These are phyloP conservation scores for Pogonomyrmex barbatus DNA, from an alignment of 1,140 invertebrate genomes.

Conservation along the genomic window DNA sequence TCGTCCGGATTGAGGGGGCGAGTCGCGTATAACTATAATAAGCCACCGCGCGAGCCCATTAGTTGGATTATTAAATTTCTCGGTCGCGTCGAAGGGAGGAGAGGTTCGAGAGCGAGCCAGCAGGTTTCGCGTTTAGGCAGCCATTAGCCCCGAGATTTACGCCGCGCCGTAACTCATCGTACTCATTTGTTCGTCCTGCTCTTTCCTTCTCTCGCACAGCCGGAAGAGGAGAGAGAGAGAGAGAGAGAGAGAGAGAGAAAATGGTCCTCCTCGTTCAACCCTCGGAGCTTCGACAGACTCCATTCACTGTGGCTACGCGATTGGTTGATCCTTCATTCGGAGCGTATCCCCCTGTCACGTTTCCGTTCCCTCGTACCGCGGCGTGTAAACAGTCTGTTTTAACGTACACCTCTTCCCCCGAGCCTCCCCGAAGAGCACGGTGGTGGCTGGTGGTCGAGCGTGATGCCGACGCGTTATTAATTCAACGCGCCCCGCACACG, in stretches of 20 bases:
- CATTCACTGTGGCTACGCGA: constrained; percentile 74
- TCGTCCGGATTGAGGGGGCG: constrained; percentile 4
- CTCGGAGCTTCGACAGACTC: constrained; percentile 74
- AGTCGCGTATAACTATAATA: constrained; percentile 78
- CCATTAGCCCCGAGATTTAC: constrained; percentile 86
- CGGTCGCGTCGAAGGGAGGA: constrained; percentile 75
- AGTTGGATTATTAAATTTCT: constrained; percentile 87
- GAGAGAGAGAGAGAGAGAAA: neutral
- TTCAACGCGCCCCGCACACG: constrained; percentile 37
- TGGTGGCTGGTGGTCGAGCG: constrained; percentile 4
- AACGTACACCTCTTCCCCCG: constrained; percentile 32
- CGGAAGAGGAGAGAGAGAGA: neutral
- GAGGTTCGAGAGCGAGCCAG: constrained; percentile 73
- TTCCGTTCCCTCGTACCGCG: constrained; percentile 64
- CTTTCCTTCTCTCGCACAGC: constrained; percentile 54
- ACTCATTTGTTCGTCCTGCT: constrained; percentile 84
- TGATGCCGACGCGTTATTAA: constrained; percentile 45
- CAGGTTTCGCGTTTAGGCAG: constrained; percentile 86
- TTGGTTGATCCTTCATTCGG: constrained; percentile 74
- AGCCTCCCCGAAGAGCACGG: constrained; percentile 37
- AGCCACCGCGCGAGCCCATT: constrained; percentile 82
- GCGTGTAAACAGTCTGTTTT: constrained; percentile 53
- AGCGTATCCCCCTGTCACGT: constrained; percentile 59
- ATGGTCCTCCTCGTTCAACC: constrained; percentile 37
- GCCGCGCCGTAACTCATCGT: constrained; percentile 86